Evolutionary conservation across 2,888 invertebrate species (phyloP).

Genomic region (Protonemura montana): DNA sequence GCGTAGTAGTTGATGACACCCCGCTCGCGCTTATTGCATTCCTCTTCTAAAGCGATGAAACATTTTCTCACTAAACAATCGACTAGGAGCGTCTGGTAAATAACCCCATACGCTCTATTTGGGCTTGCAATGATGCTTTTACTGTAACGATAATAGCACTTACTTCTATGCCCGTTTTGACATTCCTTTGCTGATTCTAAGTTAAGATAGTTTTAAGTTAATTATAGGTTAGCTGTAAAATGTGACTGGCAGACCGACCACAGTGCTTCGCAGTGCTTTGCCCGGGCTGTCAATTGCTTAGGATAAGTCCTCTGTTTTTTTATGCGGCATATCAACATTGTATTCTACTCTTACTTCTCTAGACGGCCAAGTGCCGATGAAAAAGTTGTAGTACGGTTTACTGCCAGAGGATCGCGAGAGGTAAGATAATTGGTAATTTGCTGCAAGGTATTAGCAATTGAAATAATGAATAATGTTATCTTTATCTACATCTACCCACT

Average conservation of each 20-base stretch:
- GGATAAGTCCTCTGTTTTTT: constrained; percentile 49
- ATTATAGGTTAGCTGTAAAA: constrained; percentile 41
- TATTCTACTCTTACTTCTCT: constrained; percentile 52
- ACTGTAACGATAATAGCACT: constrained; percentile 41
- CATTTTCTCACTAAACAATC: constrained; percentile 45
- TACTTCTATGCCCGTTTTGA: constrained; percentile 51
- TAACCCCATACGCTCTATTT: constrained; percentile 44
- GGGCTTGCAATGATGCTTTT: constrained; percentile 48
- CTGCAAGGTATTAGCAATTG: constrained; percentile 50
- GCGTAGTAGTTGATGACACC: constrained; percentile 41
- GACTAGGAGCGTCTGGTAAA: constrained; percentile 44
- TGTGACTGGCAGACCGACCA: constrained; percentile 35
- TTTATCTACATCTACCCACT: constrained; percentile 43
- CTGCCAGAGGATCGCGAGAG: constrained; percentile 49
- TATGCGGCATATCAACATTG: constrained; percentile 50
- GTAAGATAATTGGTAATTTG: constrained; percentile 51
- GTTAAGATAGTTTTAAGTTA: constrained; percentile 33
- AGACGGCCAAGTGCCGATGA: constrained; percentile 53
- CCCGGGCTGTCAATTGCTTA: constrained; percentile 40
- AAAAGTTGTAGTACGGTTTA: constrained; percentile 51
- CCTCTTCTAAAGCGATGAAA: constrained; percentile 39
- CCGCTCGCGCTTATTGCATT: constrained; percentile 41
- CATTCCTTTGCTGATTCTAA: constrained; percentile 54
- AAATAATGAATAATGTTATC: constrained; percentile 50
- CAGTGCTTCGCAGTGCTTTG: constrained; percentile 38